A percentile compares a stretch with the other conserved stretches of the same genome.
Evolutionary conservation across 1,140 invertebrate genomes (phyloP).

Genomic region (Aphis craccivora): DNA sequence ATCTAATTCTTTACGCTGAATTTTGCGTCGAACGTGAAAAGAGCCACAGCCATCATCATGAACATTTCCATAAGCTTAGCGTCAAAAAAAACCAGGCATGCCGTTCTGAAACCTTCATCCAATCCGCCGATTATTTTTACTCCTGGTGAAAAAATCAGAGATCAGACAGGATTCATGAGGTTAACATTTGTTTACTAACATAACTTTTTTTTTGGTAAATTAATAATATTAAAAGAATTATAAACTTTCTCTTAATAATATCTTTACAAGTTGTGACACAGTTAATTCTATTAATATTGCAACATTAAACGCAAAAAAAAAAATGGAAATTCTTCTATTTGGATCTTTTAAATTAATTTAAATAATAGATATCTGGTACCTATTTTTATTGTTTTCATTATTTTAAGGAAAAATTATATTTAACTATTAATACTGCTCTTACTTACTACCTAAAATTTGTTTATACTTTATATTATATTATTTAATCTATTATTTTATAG

Average conservation of each 20-base stretch:
- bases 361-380: not conserved
- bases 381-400: not conserved
- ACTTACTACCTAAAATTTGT: not conserved
- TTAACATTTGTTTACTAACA: not conserved
- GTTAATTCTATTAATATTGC: not conserved
- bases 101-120: slow-evolving; percentile 66
- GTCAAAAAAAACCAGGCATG: slow-evolving; percentile 59
- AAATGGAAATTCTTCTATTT: not conserved
- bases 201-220: not conserved
- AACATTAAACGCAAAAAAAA: not conserved
- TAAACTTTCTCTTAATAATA: not conserved
- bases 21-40: not conserved
- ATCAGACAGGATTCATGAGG: slow-evolving; percentile 86
- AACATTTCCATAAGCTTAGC: slow-evolving; percentile 59
- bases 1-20: not conserved
- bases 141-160: slow-evolving; percentile 85
- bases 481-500: not conserved
- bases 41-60: not conserved
- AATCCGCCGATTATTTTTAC: slow-evolving; percentile 75
- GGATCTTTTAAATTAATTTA: not conserved
- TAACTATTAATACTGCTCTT: not conserved
- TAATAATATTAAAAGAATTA: not conserved
- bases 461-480: not conserved
- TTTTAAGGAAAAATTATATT: not conserved
- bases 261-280: not conserved